Base-by-base conservation (phyloP, 2,888 invertebrate genomes). In the Callyntrura sp. region DNA sequence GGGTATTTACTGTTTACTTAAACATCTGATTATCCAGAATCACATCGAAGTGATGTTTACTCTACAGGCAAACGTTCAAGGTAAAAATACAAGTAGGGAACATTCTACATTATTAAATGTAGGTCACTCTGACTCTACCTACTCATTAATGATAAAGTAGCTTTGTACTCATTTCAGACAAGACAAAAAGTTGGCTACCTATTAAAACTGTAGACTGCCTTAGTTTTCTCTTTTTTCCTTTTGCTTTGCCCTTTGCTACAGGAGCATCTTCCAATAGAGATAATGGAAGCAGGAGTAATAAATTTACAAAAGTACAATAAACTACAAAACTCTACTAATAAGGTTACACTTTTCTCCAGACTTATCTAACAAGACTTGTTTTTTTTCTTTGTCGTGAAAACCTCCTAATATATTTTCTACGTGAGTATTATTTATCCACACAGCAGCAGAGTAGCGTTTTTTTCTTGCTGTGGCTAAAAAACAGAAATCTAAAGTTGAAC, bases 291-390 rank as follows among this genome's bases (percentile, higher is more conserved):
- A 0, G n/a, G 28, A 35, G 35, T 35, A 68, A 68, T 68, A 68
- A 68, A 68, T 68, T 68, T 35, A 68, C 35, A 68, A 68, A 68
- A 68, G 68, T 68, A 68, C 68, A 68, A 68, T n/a, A 20, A 17
- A 60, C 14, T 51, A 60, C 60, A 60, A 60, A 60, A 60, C 35
- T 68, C 28, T 68, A 68, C n/a, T 68, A 68, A 68, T 68, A n/a
- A 35, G 68, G 68, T 68, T 68, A 68, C 48, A 73, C 48, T 48
- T 73, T 68, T 23, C 8, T 17, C 43, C n/a, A 65, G 55, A 43
- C 35, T 68, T 43, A 23, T 25, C 11, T 17, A 62, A n/a, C n/a
- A n/a, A 20, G 23, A 62, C 57, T n/a, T n/a, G 57, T 11, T 51
- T 51, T 51, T 51, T 3, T 25, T 68, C 35, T 68, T 35, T 35